A percentile compares a stretch with the other conserved stretches of the same genome.
phyloP scores from a whole-genome alignment of 2,888 invertebrate species.

The Boloria selene region DNA sequence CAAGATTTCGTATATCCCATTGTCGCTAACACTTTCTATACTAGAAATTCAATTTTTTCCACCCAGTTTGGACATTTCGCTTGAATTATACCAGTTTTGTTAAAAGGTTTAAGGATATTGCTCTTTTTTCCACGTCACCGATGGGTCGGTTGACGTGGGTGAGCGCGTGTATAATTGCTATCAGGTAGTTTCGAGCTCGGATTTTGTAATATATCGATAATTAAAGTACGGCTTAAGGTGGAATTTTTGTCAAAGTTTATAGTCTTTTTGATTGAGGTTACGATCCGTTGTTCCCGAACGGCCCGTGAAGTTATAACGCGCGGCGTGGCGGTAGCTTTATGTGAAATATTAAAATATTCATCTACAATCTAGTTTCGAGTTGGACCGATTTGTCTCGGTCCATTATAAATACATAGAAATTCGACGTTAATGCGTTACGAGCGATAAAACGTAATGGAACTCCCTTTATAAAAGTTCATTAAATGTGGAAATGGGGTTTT shows the following conservation, averaged over 20 bases:
- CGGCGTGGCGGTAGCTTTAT: slow-evolving; percentile 76
- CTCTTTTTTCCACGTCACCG: slow-evolving; percentile 71
- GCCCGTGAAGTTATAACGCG: slow-evolving; percentile 59
- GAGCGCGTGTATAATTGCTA: slow-evolving; percentile 80
- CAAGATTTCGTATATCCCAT: slow-evolving; percentile 81
- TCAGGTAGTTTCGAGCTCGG: slow-evolving; percentile 76
- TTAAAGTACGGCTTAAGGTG: slow-evolving; percentile 80
- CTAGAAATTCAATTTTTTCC: slow-evolving; percentile 70
- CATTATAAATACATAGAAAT: slow-evolving; percentile 71
- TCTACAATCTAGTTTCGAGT: slow-evolving; percentile 57
- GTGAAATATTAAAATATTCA: slow-evolving; percentile 58
- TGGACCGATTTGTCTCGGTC: slow-evolving; percentile 72
- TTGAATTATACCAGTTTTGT: slow-evolving; percentile 81
- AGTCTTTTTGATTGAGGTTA: slow-evolving; percentile 81
- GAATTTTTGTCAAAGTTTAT: slow-evolving; percentile 82
- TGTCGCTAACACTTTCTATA: slow-evolving; percentile 82
- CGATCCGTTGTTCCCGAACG: slow-evolving; percentile 56
- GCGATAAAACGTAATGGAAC: slow-evolving; percentile 64
- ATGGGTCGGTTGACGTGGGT: slow-evolving; percentile 77
- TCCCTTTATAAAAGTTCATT: slow-evolving; percentile 68
- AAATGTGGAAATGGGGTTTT: slow-evolving; percentile 46
- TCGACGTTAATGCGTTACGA: slow-evolving; percentile 60
- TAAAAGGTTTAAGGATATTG: slow-evolving; percentile 75
- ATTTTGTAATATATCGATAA: slow-evolving; percentile 80
- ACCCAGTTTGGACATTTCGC: slow-evolving; percentile 79